A percentile compares a stretch with the other conserved stretches of the same genome.
phyloP scores from a whole-genome alignment of 2,888 invertebrate species.

The Tortricodes alternella region DNA sequence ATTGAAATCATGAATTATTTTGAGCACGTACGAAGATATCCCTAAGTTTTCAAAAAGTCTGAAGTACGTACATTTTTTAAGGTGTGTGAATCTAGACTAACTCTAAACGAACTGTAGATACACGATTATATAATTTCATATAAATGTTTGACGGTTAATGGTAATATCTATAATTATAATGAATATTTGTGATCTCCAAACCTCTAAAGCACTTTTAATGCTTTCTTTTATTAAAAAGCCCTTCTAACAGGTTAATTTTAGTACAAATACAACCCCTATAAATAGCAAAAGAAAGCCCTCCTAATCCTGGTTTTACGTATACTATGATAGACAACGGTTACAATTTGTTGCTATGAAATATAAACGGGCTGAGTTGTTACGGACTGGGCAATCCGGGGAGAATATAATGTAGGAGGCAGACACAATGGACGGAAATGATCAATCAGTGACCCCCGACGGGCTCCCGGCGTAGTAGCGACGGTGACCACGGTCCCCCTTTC shows the following conservation, averaged over 20 bases:
- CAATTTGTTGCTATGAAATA: conserved; percentile 47
- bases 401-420: conserved; percentile 62
- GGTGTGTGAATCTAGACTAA: neutral
- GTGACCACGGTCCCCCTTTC: neutral
- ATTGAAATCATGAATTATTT: neutral
- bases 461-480: neutral
- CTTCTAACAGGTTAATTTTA: too few species aligned
- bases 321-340: conserved; percentile 24
- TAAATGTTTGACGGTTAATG: too few species aligned
- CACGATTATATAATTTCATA: too few species aligned
- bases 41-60: too few species aligned
- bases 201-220: too few species aligned
- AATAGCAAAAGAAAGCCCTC: conserved; percentile 17
- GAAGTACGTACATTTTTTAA: neutral
- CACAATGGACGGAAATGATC: conserved; percentile 73
- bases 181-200: too few species aligned
- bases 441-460: conserved; percentile 61
- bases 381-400: conserved; percentile 46
- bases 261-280: neutral
- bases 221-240: too few species aligned
- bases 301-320: conserved; percentile 21
- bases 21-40: conserved; percentile 8
- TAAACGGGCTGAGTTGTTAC: conserved; percentile 40
- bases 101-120: too few species aligned
- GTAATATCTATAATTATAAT: too few species aligned